Base-by-base conservation (phyloP, 1,140 invertebrate genomes). In the Micrasema longulum region DNA sequence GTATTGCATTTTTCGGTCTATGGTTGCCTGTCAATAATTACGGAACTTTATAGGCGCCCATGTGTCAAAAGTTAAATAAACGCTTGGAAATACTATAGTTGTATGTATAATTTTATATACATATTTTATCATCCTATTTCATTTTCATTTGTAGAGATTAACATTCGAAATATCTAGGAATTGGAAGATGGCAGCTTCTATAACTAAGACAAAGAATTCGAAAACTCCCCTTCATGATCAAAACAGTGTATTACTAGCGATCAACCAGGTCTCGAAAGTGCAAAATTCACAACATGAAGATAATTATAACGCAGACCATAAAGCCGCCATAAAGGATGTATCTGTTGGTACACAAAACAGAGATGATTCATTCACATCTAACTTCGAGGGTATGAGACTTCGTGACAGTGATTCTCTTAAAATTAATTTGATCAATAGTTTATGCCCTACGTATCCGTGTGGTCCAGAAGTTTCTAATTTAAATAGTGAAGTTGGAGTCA, bases 141-240 rank as follows among this genome's bases (percentile, higher is more conserved):
- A 38, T 53, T 55, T 1, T 0, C 77, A 77, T 52, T 82, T 83
- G 26, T 80, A 92, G 90, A 86, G 91, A 76, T 79, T 93, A 60
- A 87, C 89, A 2, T 85, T 92, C 65, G 92, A 93, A 82, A 89
- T 93, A 78, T 90, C 91, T 0, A 85, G 91, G 45, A 91, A 90
- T 81, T 87, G 89, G 1, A n/a, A n/a, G n/a, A 80, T 87, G 12
- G 80, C 86, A 26, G 86, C 85, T 64, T 86, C 83, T 2, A 82
- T 85, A 70, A n/a, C n/a, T n/a, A n/a, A n/a, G n/a, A 83, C 77
- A 10, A 80, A 65, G 62, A 69, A 63, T 35, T 71, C 78, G 72
- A 65, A 64, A 65, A 35, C 9, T 11, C 64, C 69, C 76, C 2
- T 36, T n/a, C 31, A 16, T 2, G 64, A 67, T 4, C 45, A 48